These are phyloP conservation scores for Sorex fumeus DNA, from an alignment of 2,113 vertebrate genomes.

Conservation along the genomic window DNA sequence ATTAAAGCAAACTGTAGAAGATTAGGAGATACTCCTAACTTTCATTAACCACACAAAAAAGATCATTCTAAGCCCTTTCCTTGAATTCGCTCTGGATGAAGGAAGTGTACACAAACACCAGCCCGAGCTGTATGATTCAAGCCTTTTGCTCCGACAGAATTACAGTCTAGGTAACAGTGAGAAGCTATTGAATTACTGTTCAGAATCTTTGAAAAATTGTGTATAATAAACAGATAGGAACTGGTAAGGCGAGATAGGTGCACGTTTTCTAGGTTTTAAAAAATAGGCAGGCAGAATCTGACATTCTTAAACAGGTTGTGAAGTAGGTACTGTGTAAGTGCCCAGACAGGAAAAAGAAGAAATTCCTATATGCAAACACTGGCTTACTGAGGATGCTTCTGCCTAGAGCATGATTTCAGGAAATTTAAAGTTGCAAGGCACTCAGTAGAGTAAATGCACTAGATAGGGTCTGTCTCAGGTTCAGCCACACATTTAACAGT, in stretches of 20 bases:
- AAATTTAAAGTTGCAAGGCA: slow-evolving; percentile 38
- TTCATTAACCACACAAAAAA: background rate
- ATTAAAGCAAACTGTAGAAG: background rate
- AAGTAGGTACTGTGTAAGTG: background rate
- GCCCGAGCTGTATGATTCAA: background rate
- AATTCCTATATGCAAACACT: background rate
- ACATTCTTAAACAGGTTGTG: background rate
- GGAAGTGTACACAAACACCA: background rate
- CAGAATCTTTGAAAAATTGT: slow-evolving; percentile 26
- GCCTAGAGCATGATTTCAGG: background rate
- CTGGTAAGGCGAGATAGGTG: slow-evolving; percentile 14
- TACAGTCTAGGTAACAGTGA: slow-evolving; percentile 27
- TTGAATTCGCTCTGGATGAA: slow-evolving; percentile 31
- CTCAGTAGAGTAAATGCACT: background rate
- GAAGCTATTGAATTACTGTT: slow-evolving; percentile 47
- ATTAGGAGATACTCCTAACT: background rate
- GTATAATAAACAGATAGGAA: slow-evolving; percentile 28
- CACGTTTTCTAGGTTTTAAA: slow-evolving; percentile 50
- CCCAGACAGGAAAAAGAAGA: background rate
- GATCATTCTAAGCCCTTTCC: background rate
- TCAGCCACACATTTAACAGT: background rate
- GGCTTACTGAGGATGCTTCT: background rate
- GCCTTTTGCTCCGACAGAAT: background rate
- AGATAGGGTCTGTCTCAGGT: background rate
- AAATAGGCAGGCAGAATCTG: background rate